Conservation (phyloP, 2,113 vertebrate genomes). For the Rhynchomys soricoides region DNA sequence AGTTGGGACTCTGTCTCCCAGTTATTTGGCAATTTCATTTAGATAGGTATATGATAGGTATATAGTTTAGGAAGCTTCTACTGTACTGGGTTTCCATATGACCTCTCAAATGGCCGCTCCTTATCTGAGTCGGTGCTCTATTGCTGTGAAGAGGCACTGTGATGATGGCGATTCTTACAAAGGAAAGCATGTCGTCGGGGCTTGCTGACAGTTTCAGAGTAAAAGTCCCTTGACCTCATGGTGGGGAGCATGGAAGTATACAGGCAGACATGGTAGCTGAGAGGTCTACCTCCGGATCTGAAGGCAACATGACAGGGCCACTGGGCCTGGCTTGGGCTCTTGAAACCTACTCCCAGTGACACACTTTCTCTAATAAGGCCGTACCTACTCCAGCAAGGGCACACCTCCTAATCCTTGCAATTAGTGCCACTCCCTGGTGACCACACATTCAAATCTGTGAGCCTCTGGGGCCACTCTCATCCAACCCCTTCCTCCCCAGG, state of each 20-base stretch:
- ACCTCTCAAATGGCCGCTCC: background rate
- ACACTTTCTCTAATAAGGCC: background rate
- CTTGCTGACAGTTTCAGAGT: background rate
- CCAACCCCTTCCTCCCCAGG: background rate
- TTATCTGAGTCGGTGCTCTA: background rate
- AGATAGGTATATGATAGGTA: background rate
- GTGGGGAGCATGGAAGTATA: background rate
- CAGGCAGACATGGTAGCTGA: background rate
- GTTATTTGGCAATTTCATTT: background rate
- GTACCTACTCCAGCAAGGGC: no score
- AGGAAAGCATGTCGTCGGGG: background rate
- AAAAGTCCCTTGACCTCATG: background rate
- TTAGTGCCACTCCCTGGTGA: background rate
- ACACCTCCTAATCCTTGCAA: background rate
- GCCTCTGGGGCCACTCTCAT: background rate
- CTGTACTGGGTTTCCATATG: background rate
- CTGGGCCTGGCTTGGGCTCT: background rate
- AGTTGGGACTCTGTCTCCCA: background rate
- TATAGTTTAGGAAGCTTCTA: background rate
- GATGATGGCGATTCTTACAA: background rate
- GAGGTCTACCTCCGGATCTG: background rate
- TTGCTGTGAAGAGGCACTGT: background rate
- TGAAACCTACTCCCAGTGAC: background rate
- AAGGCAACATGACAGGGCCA: background rate
- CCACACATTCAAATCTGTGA: background rate